phyloP scores from a whole-genome alignment of 2,113 vertebrate genomes.

The Chaetodon auriga region DNA sequence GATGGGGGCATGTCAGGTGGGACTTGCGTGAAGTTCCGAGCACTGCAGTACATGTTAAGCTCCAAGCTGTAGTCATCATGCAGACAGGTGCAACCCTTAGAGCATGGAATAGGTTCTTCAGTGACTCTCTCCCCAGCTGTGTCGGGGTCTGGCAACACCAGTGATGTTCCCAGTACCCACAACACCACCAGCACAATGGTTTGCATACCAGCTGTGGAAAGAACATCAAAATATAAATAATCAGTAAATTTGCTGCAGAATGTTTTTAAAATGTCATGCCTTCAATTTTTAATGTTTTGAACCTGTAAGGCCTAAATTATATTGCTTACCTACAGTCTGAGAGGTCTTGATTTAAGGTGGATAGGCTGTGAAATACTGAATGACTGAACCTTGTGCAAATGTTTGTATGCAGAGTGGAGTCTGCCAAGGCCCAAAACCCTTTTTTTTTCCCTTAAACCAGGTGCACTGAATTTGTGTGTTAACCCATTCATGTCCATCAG shows the following conservation, averaged over 20 bases:
- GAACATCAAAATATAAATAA: slow-evolving; percentile 7
- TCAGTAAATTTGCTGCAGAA: not conserved
- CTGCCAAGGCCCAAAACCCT: slow-evolving; percentile 61
- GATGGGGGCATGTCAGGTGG: slow-evolving; percentile 85
- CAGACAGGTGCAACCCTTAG: slow-evolving; percentile 87
- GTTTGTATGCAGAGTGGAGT: slow-evolving; percentile 70
- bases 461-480: slow-evolving; percentile 69
- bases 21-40: slow-evolving; percentile 86
- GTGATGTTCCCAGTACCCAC: slow-evolving; percentile 79
- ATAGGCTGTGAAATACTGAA: slow-evolving; percentile 65
- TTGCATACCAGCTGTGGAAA: slow-evolving; percentile 78
- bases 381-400: slow-evolving; percentile 73
- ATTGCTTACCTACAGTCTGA: slow-evolving; percentile 75
- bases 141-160: slow-evolving; percentile 74
- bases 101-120: slow-evolving; percentile 83
- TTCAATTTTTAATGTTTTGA: not conserved
- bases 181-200: slow-evolving; percentile 74
- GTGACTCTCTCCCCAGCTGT: slow-evolving; percentile 64
- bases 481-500: slow-evolving; percentile 79
- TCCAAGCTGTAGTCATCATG: slow-evolving; percentile 88
- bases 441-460: slow-evolving; percentile 43
- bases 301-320: not conserved
- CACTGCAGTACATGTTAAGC: slow-evolving; percentile 93
- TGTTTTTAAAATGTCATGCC: not conserved
- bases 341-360: slow-evolving; percentile 55